These are phyloP conservation scores for Trachemys scripta DNA, from an alignment of 2,113 vertebrate species.

Conservation along the genomic window DNA sequence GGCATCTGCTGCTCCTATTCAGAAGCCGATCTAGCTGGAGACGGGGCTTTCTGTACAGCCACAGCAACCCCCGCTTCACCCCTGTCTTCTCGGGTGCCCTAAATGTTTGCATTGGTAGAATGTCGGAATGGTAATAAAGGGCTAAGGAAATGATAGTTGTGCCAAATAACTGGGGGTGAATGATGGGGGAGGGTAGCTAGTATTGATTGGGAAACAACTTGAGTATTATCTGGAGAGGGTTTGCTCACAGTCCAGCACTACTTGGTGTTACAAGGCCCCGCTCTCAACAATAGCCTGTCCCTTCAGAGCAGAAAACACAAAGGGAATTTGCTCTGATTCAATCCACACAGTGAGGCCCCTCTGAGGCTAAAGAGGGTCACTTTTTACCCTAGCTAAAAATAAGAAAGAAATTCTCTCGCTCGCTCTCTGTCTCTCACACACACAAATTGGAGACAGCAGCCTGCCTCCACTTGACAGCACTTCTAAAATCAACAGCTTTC, in stretches of 20 bases:
- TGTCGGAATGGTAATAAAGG: conserved; percentile 44
- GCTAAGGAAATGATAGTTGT: conserved; percentile 59
- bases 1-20: neutral
- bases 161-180: conserved; percentile 69
- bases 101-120: conserved; percentile 61
- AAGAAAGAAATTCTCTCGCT: conserved; percentile 42
- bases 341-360: conserved; percentile 81
- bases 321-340: conserved; percentile 81
- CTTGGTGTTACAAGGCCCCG: conserved; percentile 64
- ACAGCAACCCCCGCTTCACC: conserved; percentile 12
- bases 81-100: conserved; percentile 43
- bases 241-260: conserved; percentile 44
- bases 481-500: conserved; percentile 46
- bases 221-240: conserved; percentile 60
- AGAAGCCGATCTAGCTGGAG: neutral
- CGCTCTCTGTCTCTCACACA: neutral
- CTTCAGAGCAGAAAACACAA: conserved; percentile 79
- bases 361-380: conserved; percentile 80
- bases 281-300: conserved; percentile 78
- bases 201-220: conserved; percentile 64
- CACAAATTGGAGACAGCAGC: conserved; percentile 9
- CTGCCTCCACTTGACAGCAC: conserved; percentile 37
- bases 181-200: conserved; percentile 56
- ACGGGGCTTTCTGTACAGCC: neutral
- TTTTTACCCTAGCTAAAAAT: conserved; percentile 74